Evolutionary conservation across 2,888 invertebrate species (phyloP), one percentile per base, ranked within the genome.

Genomic region (Acrobasis suavella): DNA sequence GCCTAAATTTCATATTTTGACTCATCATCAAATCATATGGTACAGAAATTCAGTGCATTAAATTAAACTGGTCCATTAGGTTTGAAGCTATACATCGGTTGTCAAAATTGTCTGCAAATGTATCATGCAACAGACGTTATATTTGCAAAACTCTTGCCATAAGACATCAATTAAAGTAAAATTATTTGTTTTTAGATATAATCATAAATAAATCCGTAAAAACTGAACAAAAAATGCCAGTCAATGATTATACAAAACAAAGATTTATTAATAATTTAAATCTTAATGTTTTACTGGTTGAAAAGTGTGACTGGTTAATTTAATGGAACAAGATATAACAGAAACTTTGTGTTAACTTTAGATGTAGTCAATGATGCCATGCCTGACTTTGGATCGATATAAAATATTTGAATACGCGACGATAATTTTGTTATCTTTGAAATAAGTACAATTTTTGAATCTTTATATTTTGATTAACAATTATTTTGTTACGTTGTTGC

Each of bases 261-360:
- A n/a, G n/a, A 49, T 12, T 49, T 49, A n/a, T 49, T 12, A 14
- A 49, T n/a, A 49, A 49, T n/a, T 49, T 49, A 49, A 49, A 49
- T n/a, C n/a, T 49, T 49, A n/a, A 49, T 49, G 49, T n/a, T 49
- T n/a, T n/a, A 49, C n/a, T 49, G 14, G n/a, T 49, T 49, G n/a
- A 49, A n/a, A 49, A 49, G 49, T 49, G 49, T n/a, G n/a, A 49
- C n/a, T 49, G 49, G 49, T n/a, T 49, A 14, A 49, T 49, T 49
- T 14, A 49, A n/a, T n/a, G 49, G 49, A 14, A 49, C 49, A n/a
- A 49, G n/a, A 49, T 49, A 49, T 49, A 49, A 14, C 14, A n/a
- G n/a, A n/a, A 49, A 49, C n/a, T n/a, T 49, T 14, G 14, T 49
- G 49, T 49, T 49, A n/a, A 49, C n/a, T n/a, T 49, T 49, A 49